Evolutionary conservation across 2,797 vertebrate species (phyloP).

Genomic region (Typhlichthys eigenmanni): DNA sequence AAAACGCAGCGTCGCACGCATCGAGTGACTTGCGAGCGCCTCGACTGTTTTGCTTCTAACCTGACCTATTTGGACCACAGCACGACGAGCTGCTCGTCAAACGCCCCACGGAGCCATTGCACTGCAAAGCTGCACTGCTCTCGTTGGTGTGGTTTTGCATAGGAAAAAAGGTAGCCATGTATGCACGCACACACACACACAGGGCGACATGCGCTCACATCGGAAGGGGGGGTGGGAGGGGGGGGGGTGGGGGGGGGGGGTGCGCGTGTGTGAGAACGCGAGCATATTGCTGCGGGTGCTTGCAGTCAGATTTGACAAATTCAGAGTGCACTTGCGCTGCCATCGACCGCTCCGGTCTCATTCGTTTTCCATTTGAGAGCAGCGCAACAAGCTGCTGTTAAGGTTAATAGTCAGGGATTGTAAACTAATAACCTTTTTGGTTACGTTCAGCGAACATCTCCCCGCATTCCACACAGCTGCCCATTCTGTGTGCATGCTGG

Average conservation of each 20-base stretch:
- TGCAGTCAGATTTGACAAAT: slow-evolving; percentile 48
- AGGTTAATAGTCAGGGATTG: slow-evolving; percentile 17
- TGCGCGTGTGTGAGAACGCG: slow-evolving; percentile 53
- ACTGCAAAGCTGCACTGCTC: slow-evolving; percentile 52
- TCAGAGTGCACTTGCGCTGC: slow-evolving; percentile 35
- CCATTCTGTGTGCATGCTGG: no score
- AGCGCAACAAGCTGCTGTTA: slow-evolving; percentile 47
- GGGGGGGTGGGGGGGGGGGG: no score
- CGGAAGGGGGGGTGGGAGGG: neutral
- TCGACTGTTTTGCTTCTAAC: slow-evolving; percentile 21
- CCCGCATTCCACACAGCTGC: no score
- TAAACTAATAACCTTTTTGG: no score
- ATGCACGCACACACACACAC: slow-evolving; percentile 45
- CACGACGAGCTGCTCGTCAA: slow-evolving; percentile 10
- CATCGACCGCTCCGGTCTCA: slow-evolving; percentile 26
- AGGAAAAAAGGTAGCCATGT: slow-evolving; percentile 33
- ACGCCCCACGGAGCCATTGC: slow-evolving; percentile 23
- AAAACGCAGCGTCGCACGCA: no score
- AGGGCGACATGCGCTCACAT: no score
- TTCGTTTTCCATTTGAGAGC: slow-evolving; percentile 69
- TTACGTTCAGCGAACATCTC: no score
- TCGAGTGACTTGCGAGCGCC: neutral
- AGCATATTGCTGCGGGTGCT: slow-evolving; percentile 54
- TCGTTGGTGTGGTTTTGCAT: slow-evolving; percentile 38
- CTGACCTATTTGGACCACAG: slow-evolving; percentile 48